Evolutionary conservation across 2,797 vertebrate genomes (phyloP).

Genomic region (Champsocephalus gunnari): DNA sequence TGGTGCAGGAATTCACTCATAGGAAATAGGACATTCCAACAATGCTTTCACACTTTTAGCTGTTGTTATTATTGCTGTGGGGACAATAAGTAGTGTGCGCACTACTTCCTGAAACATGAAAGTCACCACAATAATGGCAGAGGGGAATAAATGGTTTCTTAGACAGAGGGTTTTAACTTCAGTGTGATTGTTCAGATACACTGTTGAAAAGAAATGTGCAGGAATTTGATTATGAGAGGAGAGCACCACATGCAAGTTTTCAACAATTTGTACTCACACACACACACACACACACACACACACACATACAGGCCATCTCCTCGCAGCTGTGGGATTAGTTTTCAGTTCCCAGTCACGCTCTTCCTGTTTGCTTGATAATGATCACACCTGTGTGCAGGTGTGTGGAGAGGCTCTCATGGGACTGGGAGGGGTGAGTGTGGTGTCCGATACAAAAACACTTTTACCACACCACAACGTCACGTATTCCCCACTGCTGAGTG

Average conservation of each 20-base stretch:
- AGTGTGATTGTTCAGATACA: constrained; percentile 33
- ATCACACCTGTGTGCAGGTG: constrained; percentile 86
- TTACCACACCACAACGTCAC: constrained; percentile 45
- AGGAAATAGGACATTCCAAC: constrained; percentile 84
- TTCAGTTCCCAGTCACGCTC: constrained; percentile 82
- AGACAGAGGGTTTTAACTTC: constrained; percentile 52
- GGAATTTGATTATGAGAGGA: constrained; percentile 63
- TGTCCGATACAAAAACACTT: constrained; percentile 58
- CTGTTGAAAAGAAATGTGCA: constrained; percentile 1
- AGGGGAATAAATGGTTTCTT: constrained; percentile 61
- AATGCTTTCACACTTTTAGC: constrained; percentile 76
- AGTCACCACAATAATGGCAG: constrained; percentile 50
- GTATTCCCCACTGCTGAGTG: constrained; percentile 17
- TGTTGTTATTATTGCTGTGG: constrained; percentile 68
- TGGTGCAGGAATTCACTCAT: constrained; percentile 69
- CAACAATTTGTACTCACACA: constrained; percentile 58
- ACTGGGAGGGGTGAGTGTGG: constrained; percentile 60
- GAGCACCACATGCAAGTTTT: constrained; percentile 57
- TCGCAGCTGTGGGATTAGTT: constrained; percentile 83
- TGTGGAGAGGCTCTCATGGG: constrained; percentile 68
- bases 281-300: constrained; percentile 26
- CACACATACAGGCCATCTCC: constrained; percentile 54
- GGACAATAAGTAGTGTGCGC: constrained; percentile 68
- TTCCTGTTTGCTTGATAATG: constrained; percentile 85
- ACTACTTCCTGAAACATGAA: constrained; percentile 80